phyloP scores from a whole-genome alignment of 30 jellyfish, hydroid and myxozoan species.

The Clytia hemisphaerica region DNA sequence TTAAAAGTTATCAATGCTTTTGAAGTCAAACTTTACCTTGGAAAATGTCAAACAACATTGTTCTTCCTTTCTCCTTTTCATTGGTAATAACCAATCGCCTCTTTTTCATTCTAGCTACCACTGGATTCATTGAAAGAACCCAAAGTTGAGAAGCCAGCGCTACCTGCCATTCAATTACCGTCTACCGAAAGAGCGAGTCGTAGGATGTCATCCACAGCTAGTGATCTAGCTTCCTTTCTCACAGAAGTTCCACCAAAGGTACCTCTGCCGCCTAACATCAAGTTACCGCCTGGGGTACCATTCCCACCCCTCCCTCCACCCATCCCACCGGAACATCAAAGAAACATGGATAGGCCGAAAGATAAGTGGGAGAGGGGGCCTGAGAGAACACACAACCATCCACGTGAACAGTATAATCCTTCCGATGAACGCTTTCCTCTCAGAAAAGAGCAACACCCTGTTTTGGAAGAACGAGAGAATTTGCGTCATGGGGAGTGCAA shows the following conservation, averaged over 20 bases:
- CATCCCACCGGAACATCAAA: too few species aligned
- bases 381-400: too few species aligned
- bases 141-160: slow-evolving; percentile 64
- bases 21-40: not conserved
- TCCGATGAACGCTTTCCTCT: too few species aligned
- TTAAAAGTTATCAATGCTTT: not conserved
- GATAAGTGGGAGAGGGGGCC: too few species aligned
- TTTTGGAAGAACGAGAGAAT: too few species aligned
- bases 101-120: slow-evolving; percentile 38
- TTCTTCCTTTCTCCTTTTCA: not conserved
- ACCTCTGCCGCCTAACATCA: slow-evolving; percentile 41
- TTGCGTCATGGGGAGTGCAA: too few species aligned
- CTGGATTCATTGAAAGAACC: slow-evolving; percentile 61
- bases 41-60: not conserved
- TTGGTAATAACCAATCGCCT: not conserved
- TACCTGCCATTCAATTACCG: slow-evolving; percentile 78
- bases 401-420: too few species aligned
- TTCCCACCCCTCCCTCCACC: slow-evolving; percentile 40
- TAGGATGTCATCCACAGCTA: too few species aligned
- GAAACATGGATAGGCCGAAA: too few species aligned
- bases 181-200: not conserved
- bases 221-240: not conserved
- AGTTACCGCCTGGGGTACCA: slow-evolving; percentile 45
- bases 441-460: too few species aligned
- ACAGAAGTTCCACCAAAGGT: slow-evolving; percentile 16